Percentiles rank a stretch among this genome's conserved stretches.
Evolutionary conservation across 2,888 invertebrate species (phyloP).

Genomic region (Diarsia mendica): DNA sequence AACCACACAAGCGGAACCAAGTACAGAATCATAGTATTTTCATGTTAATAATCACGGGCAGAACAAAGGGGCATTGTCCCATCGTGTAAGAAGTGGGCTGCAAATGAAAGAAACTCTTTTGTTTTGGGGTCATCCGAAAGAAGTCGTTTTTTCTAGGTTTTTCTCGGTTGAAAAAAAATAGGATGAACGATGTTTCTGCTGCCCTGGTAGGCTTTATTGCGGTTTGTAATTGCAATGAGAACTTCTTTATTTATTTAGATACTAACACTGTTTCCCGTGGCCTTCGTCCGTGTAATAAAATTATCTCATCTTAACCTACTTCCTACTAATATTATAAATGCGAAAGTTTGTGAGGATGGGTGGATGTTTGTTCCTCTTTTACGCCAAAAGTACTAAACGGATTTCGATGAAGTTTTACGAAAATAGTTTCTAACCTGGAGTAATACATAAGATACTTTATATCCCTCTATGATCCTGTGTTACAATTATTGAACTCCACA

Average conservation of each 20-base stretch:
- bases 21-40: conserved; percentile 64
- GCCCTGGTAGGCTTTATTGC: conserved; percentile 52
- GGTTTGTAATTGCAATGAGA: conserved; percentile 9
- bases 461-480: too few species aligned
- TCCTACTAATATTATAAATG: too few species aligned
- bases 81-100: conserved; percentile 77
- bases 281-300: too few species aligned
- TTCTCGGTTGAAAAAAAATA: conserved; percentile 55
- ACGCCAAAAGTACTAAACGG: too few species aligned
- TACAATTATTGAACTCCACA: too few species aligned
- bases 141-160: conserved; percentile 61
- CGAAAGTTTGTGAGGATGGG: too few species aligned
- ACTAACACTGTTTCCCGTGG: background rate
- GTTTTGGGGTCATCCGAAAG: conserved; percentile 76
- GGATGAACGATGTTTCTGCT: conserved; percentile 51
- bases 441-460: too few species aligned
- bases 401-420: too few species aligned
- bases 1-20: conserved; percentile 49
- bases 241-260: conserved; percentile 12
- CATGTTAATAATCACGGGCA: conserved; percentile 77
- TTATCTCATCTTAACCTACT: too few species aligned
- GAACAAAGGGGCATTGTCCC: conserved; percentile 80
- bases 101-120: conserved; percentile 77
- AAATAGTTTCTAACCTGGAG: too few species aligned
- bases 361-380: too few species aligned